Evolutionary conservation across 2,797 vertebrate genomes (phyloP).

Genomic region (Phoxinus dragarum): DNA sequence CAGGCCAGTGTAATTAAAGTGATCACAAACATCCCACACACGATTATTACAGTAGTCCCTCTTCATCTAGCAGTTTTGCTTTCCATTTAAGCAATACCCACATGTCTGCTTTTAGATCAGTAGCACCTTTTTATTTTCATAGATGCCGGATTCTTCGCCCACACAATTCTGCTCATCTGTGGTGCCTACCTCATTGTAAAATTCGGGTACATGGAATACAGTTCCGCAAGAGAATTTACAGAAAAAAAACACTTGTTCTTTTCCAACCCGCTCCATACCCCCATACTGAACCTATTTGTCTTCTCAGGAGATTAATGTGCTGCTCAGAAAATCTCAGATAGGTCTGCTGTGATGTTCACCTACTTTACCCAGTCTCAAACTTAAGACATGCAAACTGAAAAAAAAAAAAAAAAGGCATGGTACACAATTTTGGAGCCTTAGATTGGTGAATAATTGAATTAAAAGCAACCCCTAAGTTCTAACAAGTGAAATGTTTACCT

Average conservation of each 20-base stretch:
- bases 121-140: slow-evolving; percentile 24
- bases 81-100: slow-evolving; percentile 41
- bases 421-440: background rate
- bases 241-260: background rate
- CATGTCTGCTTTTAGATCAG: slow-evolving; percentile 30
- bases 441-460: background rate
- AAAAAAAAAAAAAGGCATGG: background rate
- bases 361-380: slow-evolving; percentile 7
- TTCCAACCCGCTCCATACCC: background rate
- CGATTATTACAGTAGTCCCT: slow-evolving; percentile 24
- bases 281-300: slow-evolving; percentile 18
- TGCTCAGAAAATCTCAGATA: slow-evolving; percentile 39
- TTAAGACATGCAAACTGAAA: background rate
- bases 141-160: slow-evolving; percentile 34
- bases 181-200: slow-evolving; percentile 52
- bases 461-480: background rate
- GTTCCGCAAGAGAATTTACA: background rate
- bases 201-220: slow-evolving; percentile 47
- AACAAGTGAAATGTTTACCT: slow-evolving; percentile 11
- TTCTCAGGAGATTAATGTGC: slow-evolving; percentile 46
- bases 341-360: slow-evolving; percentile 30
- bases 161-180: slow-evolving; percentile 46
- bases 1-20: slow-evolving; percentile 40
- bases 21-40: slow-evolving; percentile 28
- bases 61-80: slow-evolving; percentile 27